These are phyloP conservation scores for Thereva nobilitata DNA, from an alignment of 2,888 invertebrate species.

Conservation along the genomic window DNA sequence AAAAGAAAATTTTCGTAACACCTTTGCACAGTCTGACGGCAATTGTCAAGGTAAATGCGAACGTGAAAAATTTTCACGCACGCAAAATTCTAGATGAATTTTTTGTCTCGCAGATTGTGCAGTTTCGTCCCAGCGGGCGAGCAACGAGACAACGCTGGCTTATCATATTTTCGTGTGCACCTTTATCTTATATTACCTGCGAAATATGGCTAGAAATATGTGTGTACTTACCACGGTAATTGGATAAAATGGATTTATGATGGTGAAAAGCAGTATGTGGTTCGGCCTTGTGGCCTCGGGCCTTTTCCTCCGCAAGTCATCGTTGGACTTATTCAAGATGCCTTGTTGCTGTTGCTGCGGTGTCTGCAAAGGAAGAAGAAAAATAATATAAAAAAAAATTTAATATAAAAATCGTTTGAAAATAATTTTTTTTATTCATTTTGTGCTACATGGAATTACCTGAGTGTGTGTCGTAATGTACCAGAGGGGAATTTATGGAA, in stretches of 20 bases:
- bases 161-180: background rate
- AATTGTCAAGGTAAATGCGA: too few relatives aligned
- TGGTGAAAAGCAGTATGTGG: conserved; percentile 95
- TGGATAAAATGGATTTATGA: conserved; percentile 97
- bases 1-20: too few relatives aligned
- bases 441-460: too few relatives aligned
- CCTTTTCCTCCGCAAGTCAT: conserved; percentile 74
- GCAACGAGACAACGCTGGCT: too few relatives aligned
- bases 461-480: too few relatives aligned
- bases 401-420: background rate
- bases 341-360: conserved; percentile 53
- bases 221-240: conserved; percentile 93
- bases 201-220: conserved; percentile 26
- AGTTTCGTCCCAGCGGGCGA: too few relatives aligned
- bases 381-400: background rate
- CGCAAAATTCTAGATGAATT: too few relatives aligned
- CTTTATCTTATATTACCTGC: background rate
- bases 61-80: too few relatives aligned
- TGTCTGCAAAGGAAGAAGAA: conserved; percentile 49
- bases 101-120: too few relatives aligned
- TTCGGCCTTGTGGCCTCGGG: conserved; percentile 88
- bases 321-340: conserved; percentile 58
- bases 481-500: too few relatives aligned
- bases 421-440: too few relatives aligned
- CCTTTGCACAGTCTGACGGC: too few relatives aligned